Evolutionary conservation across 2,888 invertebrate genomes (phyloP).

Genomic region (Heliothis peltigera): DNA sequence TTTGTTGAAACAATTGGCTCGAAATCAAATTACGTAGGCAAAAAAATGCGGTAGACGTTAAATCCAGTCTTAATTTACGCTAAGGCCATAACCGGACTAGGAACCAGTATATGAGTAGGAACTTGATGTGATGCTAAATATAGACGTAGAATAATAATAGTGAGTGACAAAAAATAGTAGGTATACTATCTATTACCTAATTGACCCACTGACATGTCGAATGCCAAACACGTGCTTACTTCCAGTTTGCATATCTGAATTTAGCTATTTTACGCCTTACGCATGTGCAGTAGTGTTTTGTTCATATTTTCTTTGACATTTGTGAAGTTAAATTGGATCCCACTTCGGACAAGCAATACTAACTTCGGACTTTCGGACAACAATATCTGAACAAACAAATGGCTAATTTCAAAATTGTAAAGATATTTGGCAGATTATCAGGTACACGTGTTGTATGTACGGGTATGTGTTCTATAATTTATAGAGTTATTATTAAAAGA

Average conservation of each 20-base stretch:
- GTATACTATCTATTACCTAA: background rate
- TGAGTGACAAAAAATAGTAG: background rate
- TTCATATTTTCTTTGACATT: too few relatives aligned
- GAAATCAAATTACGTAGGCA: background rate
- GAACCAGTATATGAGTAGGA: background rate
- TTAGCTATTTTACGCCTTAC: too few relatives aligned
- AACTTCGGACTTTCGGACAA: too few relatives aligned
- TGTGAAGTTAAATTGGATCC: too few relatives aligned
- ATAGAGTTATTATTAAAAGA: conserved; percentile 14
- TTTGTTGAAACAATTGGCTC: background rate
- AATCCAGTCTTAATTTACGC: background rate
- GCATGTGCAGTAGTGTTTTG: too few relatives aligned
- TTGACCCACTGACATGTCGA: background rate
- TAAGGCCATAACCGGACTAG: background rate
- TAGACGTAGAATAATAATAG: background rate
- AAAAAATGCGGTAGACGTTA: background rate
- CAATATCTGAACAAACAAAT: too few relatives aligned
- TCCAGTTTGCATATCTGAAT: too few relatives aligned
- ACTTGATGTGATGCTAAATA: background rate
- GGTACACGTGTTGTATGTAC: too few relatives aligned
- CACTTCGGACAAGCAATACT: too few relatives aligned
- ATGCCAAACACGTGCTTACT: background rate
- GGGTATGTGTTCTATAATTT: background rate
- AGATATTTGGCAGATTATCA: too few relatives aligned
- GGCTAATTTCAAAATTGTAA: too few relatives aligned